Base-by-base conservation (phyloP, 1,140 invertebrate genomes). In the Drosophila nasuta region DNA sequence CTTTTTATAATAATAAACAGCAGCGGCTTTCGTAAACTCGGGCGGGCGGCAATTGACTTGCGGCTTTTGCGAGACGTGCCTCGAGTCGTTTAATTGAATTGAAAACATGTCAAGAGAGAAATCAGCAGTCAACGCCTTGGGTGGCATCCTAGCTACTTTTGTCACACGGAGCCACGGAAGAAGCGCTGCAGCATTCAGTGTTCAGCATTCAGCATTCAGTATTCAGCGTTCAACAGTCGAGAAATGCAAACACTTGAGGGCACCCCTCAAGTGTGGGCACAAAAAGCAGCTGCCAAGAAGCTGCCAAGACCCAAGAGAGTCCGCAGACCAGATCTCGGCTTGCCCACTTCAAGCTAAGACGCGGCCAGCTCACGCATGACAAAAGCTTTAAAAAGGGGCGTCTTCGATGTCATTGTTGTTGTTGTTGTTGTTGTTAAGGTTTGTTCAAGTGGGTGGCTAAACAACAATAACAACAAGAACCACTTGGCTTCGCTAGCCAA, bases 31-130 rank as follows among this genome's bases (percentile, higher is more conserved):
- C 49, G 10, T 38, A 35, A 11, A 48, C 33, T 62, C 13, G 58
- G 11, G 35, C 30, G 43, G 30, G 11, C 57, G 20, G 64, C 48
- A 56, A 73, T 68, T 68, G 56, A 54, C 56, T 63, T 63, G 72
- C 41, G 46, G 49, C 48, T 45, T 63, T 46, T 72, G 65, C 58
- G 30, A 58, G 60, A 51, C 33, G 52, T 56, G 5, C 45, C 64
- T 77, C 59, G 60, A 69, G 83, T 59, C 70, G 46, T 79, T 80
- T 87, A 87, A 87, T 87, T 88, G 85, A 89, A 88, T 88, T 88
- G 77, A 88, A 88, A 88, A 88, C 80, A 88, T 88, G 83, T 83
- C 85, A 88, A 87, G 87, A 87, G 87, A 75, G 83, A 81, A 88
- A 81, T 86, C 82, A 72, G 73, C 57, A 63, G 1, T 10, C 35